Evolutionary conservation across 2,888 invertebrate species (phyloP).

Genomic region (Dione juno): DNA sequence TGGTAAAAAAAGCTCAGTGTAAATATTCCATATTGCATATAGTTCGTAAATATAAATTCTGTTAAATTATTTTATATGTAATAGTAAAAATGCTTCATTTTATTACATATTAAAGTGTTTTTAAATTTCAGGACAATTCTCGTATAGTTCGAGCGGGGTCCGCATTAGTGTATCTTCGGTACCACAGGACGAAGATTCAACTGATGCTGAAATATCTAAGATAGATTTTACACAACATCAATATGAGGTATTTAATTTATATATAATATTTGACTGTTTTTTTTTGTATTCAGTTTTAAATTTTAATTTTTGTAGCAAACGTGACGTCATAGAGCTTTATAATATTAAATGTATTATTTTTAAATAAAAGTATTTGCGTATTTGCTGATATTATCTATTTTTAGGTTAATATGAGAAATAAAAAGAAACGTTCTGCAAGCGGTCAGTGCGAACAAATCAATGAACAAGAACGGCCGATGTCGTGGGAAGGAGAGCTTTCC

Average conservation of each 20-base stretch:
- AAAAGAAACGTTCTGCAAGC: constrained; percentile 84
- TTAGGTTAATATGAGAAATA: constrained; percentile 86
- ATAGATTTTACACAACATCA: constrained; percentile 87
- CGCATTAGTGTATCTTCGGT: constrained; percentile 84
- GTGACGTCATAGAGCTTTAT: background rate
- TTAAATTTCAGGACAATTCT: constrained; percentile 73
- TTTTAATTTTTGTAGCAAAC: background rate
- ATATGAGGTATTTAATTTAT: constrained; percentile 63
- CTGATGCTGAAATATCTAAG: constrained; percentile 91
- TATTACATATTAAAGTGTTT: too few species aligned
- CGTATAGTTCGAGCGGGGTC: constrained; percentile 79
- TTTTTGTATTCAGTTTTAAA: background rate
- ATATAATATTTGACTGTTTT: background rate
- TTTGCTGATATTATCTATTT: background rate
- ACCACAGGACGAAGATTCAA: constrained; percentile 86
- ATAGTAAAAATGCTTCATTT: too few species aligned
- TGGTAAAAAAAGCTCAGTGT: too few species aligned
- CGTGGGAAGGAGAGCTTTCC: constrained; percentile 96
- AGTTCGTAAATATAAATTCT: too few species aligned
- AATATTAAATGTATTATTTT: background rate
- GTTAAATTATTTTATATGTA: too few species aligned
- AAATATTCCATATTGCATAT: too few species aligned
- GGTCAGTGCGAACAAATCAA: constrained; percentile 70
- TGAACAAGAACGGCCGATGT: constrained; percentile 90
- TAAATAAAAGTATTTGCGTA: background rate